Evolutionary conservation across 2,113 vertebrate genomes (phyloP).

Genomic region (Pelecanoides urinatrix): DNA sequence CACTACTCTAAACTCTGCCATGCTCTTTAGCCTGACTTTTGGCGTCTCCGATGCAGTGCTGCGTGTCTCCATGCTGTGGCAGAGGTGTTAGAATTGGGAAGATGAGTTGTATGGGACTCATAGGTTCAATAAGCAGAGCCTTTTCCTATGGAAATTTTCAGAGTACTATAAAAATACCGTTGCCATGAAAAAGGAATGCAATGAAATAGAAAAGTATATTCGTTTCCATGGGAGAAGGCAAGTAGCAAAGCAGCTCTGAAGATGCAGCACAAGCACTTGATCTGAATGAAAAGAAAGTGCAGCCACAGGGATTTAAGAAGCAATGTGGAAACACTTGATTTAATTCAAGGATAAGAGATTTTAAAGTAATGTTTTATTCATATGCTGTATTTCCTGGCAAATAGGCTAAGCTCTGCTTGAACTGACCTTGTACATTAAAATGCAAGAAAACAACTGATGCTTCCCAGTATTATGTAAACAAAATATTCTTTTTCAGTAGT

Average conservation of each 20-base stretch:
- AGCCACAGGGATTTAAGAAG: neutral
- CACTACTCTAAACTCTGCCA: fast-evolving
- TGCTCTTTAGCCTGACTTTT: neutral
- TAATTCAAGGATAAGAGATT: neutral
- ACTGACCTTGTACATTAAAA: neutral
- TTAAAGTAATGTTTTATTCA: neutral
- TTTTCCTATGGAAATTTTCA: neutral
- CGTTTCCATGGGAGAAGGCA: fast-evolving
- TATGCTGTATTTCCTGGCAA: neutral
- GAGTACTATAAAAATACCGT: fast-evolving
- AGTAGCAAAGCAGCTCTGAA: neutral
- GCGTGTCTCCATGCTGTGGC: fast-evolving
- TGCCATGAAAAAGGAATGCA: fast-evolving
- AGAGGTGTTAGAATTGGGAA: fast-evolving
- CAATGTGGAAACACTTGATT: neutral
- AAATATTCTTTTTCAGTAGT: neutral
- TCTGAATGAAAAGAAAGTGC: neutral
- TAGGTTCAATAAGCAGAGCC: neutral
- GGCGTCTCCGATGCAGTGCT: fast-evolving
- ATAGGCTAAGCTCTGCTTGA: neutral
- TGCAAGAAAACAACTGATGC: no score
- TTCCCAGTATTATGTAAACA: neutral
- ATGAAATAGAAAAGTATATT: fast-evolving
- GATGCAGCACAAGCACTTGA: fast-evolving
- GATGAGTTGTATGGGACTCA: fast-evolving